phyloP scores from a whole-genome alignment of 2,797 vertebrate genomes.

The Channallabes apus region DNA sequence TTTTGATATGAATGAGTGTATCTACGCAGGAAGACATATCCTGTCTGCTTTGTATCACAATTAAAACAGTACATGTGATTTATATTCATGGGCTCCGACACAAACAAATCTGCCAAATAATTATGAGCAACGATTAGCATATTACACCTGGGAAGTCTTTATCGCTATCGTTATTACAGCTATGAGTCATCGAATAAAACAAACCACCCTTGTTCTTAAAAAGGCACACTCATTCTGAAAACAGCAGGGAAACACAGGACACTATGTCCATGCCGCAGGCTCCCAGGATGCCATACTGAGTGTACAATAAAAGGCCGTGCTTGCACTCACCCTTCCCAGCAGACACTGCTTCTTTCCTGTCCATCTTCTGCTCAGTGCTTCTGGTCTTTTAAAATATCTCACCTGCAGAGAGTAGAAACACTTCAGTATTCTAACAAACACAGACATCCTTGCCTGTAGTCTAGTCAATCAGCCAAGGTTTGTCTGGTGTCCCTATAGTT shows the following conservation, averaged over 20 bases:
- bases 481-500: neutral
- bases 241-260: neutral
- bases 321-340: slow-evolving; percentile 13
- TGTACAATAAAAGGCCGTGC: neutral
- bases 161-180: neutral
- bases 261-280: neutral
- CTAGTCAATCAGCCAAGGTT: neutral
- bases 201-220: neutral
- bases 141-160: slow-evolving; percentile 3
- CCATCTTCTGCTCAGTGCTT: slow-evolving; percentile 6
- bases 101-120: neutral
- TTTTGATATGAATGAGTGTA: neutral
- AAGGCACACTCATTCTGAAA: neutral
- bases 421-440: neutral
- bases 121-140: neutral
- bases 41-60: neutral
- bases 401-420: neutral
- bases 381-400: neutral
- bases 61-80: neutral
- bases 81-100: neutral
- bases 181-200: slow-evolving; percentile 25
- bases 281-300: slow-evolving; percentile 1
- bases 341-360: neutral
- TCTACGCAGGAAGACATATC: neutral
- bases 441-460: neutral